Evolutionary conservation across 2,113 vertebrate species (phyloP), one percentile per base, ranked within the genome.

Genomic region (Antennarius striatus): DNA sequence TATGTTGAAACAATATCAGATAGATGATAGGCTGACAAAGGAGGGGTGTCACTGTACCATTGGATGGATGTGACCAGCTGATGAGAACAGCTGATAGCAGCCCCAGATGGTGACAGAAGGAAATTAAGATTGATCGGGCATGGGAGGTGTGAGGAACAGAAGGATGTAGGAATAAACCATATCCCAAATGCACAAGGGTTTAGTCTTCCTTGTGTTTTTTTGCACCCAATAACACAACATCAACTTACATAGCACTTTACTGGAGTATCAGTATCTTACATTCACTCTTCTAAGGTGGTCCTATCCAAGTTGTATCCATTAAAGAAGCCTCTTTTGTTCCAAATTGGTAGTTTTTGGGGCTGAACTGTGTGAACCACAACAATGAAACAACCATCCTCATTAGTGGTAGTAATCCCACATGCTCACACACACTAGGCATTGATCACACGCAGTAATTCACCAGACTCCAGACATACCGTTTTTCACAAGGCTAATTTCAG

Each of bases 401-500:
- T 72, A 70, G 47, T 36, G 36, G 13, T 17, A 65, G 32, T 66
- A 61, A 73, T 59, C 65, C 39, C 16, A 48, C 28, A 11, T 74
- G 47, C 30, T 30, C 43, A 46, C 49, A 68, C 15, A 54, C 62
- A 28, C 53, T 40, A 22, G 22, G 40, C 40, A 42, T 29, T 61
- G 56, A 48, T 72, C 75, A 58, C 46, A 45, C 13, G 1, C n/a
- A 14, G 5, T 40, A 6, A 40, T 10, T 7, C 39, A 40, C 39
- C 30, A 63, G 46, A 62, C 46, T 42, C 56, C 62, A 73, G 48
- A 58, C 50, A 13, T 46, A 46, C 36, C 45, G 70, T 77, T 72
- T 85, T 79, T 64, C 14, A 81, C 71, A 29, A 71, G 54, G 61
- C 42, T 62, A 53, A 62, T 79, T 79, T 79, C 36, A 46, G 63